Base-by-base conservation (phyloP, 2,888 invertebrate species). In the Dichetophora obliterata region DNA sequence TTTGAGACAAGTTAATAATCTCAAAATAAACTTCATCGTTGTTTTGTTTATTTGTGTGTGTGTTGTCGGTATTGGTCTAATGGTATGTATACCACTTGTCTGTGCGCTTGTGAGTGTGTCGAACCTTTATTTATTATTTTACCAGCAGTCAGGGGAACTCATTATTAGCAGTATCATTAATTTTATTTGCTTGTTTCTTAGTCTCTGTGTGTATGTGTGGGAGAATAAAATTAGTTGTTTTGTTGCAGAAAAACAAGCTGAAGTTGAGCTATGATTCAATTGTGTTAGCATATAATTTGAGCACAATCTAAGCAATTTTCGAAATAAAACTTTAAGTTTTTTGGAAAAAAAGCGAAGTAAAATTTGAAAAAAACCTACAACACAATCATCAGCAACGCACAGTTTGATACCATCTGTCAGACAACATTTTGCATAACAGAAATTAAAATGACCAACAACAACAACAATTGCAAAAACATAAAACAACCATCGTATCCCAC, bases 381-480 rank as follows among this genome's bases (percentile, higher is more conserved):
- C 43, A 22, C 14, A 48, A 22, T 14, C 43, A 24, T 2, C 4
- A 24, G 50, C 68, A 19, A 22, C 50, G 9, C 69, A 27, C 24
- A n/a, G 69, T 11, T 27, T n/a, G 27, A 27, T 50, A 34, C 34
- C 4, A 9, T 31, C 31, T 14, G n/a, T 9, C 24, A 59, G 59
- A 9, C 61, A 16, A 37, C 24, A 37, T 11, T 59, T 72, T 61
- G 48, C 43, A 61, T 61, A 14, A 59, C 61, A 61, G 11, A 43
- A 43, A 59, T 72, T 59, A 72, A 72, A 72, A 48, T 48, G 48
- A 57, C 27, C 69, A 69, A 54, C 69, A 68, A 68, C 48, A 68
- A 68, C 9, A 24, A 27, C 8, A 22, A 48, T 31, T 31, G 31
- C n/a, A n/a, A n/a, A 19, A 48, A 66, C 6, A n/a, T 19, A 2